These are phyloP conservation scores for Linyphia triangularis DNA, from an alignment of 2,888 invertebrate species.

Conservation along the genomic window DNA sequence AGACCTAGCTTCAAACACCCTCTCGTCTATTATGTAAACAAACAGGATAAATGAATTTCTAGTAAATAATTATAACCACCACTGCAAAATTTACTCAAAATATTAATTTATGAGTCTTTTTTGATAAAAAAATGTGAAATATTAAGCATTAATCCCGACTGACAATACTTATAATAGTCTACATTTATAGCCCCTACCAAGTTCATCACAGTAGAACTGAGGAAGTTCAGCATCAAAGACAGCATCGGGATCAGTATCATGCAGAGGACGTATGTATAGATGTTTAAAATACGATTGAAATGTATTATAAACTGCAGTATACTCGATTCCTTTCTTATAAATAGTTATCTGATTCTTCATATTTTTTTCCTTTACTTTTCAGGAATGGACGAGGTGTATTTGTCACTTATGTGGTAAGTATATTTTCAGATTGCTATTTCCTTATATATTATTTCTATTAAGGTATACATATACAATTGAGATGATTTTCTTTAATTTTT, in stretches of 20 bases:
- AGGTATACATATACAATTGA: too few species aligned
- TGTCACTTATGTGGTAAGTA: constrained; percentile 78
- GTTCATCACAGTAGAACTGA: constrained; percentile 78
- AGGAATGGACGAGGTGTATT: constrained; percentile 78
- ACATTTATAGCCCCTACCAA: constrained; percentile 76
- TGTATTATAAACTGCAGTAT: neutral
- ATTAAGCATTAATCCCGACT: neutral
- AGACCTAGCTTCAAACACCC: too few species aligned
- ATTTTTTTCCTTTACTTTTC: constrained; percentile 3
- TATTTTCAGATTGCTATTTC: too few species aligned
- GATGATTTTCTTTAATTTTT: too few species aligned
- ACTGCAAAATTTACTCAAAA: too few species aligned
- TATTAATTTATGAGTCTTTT: neutral
- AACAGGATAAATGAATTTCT: too few species aligned
- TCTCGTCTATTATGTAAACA: too few species aligned
- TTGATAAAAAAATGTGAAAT: neutral
- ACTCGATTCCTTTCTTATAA: neutral
- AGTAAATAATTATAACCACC: too few species aligned
- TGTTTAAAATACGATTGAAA: neutral
- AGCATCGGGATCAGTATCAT: constrained; percentile 78
- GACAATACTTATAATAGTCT: neutral
- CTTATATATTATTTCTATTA: too few species aligned
- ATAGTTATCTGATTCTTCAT: neutral
- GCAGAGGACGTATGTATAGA: constrained; percentile 77
- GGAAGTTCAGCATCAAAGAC: constrained; percentile 77